Conservation (phyloP, 2,113 vertebrate genomes). For the Triplophysa rosa region DNA sequence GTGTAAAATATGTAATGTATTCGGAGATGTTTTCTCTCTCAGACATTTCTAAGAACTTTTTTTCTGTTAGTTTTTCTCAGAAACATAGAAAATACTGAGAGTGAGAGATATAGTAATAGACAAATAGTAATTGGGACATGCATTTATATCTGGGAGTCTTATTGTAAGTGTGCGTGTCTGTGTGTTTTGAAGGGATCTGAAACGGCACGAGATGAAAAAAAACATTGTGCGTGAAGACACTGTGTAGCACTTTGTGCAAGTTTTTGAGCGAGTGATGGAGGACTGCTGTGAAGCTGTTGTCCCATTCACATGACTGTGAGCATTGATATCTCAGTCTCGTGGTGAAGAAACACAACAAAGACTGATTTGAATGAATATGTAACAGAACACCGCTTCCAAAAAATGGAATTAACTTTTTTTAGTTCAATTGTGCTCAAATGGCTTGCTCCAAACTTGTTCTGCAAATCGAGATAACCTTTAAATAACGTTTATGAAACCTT, state of each 20-base stretch:
- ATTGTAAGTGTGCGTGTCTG: background rate
- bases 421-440: background rate
- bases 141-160: background rate
- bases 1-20: too few relatives aligned
- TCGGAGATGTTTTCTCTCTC: too few relatives aligned
- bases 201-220: background rate
- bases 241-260: conserved; percentile 15
- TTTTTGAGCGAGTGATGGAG: conserved; percentile 9
- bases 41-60: background rate
- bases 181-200: background rate
- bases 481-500: too few relatives aligned
- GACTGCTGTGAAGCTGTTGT: conserved; percentile 22
- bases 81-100: background rate
- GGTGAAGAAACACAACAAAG: conserved; percentile 27
- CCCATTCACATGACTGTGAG: conserved; percentile 30
- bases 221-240: conserved; percentile 13
- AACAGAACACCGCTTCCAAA: conserved; percentile 18
- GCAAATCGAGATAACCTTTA: background rate
- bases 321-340: conserved; percentile 33
- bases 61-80: background rate
- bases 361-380: conserved; percentile 45
- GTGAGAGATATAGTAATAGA: background rate
- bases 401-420: background rate
- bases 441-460: background rate
- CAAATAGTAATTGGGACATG: conserved; percentile 26